These are phyloP conservation scores for Archips crataeganus DNA, from an alignment of 2,888 invertebrate species.

Conservation along the genomic window DNA sequence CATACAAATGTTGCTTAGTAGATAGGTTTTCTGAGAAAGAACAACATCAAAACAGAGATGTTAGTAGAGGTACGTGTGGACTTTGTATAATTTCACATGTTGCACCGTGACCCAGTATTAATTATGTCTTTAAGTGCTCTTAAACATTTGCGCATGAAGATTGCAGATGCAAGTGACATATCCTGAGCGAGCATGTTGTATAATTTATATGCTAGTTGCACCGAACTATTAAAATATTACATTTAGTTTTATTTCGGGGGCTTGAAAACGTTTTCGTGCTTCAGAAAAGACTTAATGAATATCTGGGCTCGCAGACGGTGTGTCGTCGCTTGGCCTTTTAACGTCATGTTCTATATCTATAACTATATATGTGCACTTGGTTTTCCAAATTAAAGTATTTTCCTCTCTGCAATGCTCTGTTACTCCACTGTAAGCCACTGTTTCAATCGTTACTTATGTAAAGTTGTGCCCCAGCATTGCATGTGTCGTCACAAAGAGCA, in stretches of 20 bases:
- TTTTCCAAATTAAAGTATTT: conserved; percentile 31
- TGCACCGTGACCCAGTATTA: conserved; percentile 55
- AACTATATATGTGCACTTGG: conserved; percentile 45
- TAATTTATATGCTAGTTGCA: neutral
- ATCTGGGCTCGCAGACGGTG: conserved; percentile 16
- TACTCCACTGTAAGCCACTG: conserved; percentile 28
- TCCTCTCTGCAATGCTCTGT: conserved; percentile 26
- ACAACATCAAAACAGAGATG: conserved; percentile 40
- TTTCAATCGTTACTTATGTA: conserved; percentile 23
- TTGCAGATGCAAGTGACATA: conserved; percentile 31
- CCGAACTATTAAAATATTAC: neutral
- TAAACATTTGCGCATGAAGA: neutral
- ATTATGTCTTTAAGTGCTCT: conserved; percentile 46
- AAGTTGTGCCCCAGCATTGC: conserved; percentile 31
- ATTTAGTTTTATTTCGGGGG: neutral
- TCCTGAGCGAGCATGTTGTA: neutral
- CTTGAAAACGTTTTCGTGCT: conserved; percentile 2
- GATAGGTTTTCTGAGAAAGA: conserved; percentile 29
- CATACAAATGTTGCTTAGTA: conserved; percentile 21
- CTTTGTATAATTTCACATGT: conserved; percentile 50
- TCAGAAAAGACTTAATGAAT: conserved; percentile 27
- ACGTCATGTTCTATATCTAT: conserved; percentile 31
- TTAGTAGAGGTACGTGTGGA: conserved; percentile 59
- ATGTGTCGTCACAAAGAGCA: conserved; percentile 29
- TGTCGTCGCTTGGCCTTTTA: conserved; percentile 28